These are phyloP conservation scores for Quiscalus mexicanus DNA, from an alignment of 2,113 vertebrate species.

Conservation along the genomic window DNA sequence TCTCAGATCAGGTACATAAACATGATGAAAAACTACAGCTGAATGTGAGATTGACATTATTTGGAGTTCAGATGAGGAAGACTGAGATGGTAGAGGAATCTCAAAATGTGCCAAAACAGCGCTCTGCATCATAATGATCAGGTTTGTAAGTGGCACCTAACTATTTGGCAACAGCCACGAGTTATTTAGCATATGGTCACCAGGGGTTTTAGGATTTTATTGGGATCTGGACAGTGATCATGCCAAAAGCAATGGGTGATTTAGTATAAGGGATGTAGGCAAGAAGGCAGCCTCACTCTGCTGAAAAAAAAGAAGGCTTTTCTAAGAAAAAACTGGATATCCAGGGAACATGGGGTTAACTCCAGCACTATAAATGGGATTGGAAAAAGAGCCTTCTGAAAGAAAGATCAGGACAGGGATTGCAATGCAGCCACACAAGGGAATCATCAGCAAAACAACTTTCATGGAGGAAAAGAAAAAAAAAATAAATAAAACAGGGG, in stretches of 20 bases:
- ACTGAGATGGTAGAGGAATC: background rate
- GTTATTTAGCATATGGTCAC: background rate
- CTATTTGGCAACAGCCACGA: background rate
- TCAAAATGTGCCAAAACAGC: background rate
- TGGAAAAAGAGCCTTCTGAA: background rate
- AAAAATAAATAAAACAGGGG: too few relatives aligned
- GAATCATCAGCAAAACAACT: background rate
- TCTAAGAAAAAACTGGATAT: background rate
- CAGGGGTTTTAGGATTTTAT: background rate
- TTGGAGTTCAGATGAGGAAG: background rate
- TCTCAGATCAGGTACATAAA: background rate
- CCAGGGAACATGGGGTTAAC: fast-evolving
- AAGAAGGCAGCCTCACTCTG: background rate
- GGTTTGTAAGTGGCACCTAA: background rate
- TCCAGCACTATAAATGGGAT: background rate
- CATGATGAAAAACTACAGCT: background rate
- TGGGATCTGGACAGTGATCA: background rate
- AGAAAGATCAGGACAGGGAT: background rate
- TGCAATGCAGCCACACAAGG: background rate
- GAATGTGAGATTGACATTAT: background rate
- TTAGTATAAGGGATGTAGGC: background rate
- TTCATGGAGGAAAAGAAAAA: background rate
- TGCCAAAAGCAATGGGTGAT: background rate
- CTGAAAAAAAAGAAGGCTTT: too few relatives aligned
- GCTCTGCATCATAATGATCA: background rate